Percentiles rank a stretch among this genome's conserved stretches.
phyloP scores from a whole-genome alignment of 1,140 invertebrate genomes.

The Pissodes strobi region DNA sequence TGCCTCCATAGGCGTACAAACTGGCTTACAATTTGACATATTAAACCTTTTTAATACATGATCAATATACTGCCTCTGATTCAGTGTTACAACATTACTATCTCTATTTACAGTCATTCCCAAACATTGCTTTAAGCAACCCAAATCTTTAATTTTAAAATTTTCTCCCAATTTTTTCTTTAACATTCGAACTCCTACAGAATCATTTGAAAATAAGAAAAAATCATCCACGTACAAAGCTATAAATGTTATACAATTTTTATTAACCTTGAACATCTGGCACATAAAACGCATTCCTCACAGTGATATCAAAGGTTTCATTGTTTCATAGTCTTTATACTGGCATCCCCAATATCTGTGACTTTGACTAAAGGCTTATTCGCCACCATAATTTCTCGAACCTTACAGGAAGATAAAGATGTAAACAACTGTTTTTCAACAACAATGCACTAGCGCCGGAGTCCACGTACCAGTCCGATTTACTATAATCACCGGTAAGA shows the following conservation, averaged over 20 bases:
- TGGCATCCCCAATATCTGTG: not conserved
- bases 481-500: slow-evolving; percentile 38
- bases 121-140: not conserved
- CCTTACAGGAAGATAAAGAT: not conserved
- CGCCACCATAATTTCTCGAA: slow-evolving; percentile 18
- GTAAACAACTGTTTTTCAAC: not conserved
- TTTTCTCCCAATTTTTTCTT: not conserved
- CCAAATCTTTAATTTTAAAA: too few relatives aligned
- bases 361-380: slow-evolving; percentile 2
- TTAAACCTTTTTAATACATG: too few relatives aligned
- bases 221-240: not conserved
- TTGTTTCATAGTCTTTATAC: not conserved
- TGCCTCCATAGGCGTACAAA: too few relatives aligned
- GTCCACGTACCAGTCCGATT: too few relatives aligned
- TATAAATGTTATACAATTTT: too few relatives aligned
- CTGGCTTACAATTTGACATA: too few relatives aligned
- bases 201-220: not conserved
- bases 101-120: too few relatives aligned
- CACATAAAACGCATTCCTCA: not conserved
- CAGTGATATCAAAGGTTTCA: too few relatives aligned
- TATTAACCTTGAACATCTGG: not conserved
- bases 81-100: too few relatives aligned
- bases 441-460: slow-evolving; percentile 35
- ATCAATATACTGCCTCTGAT: not conserved
- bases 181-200: too few relatives aligned